Base-by-base conservation (phyloP, 2,797 vertebrate genomes). In the Gadopsis bispinosus region DNA sequence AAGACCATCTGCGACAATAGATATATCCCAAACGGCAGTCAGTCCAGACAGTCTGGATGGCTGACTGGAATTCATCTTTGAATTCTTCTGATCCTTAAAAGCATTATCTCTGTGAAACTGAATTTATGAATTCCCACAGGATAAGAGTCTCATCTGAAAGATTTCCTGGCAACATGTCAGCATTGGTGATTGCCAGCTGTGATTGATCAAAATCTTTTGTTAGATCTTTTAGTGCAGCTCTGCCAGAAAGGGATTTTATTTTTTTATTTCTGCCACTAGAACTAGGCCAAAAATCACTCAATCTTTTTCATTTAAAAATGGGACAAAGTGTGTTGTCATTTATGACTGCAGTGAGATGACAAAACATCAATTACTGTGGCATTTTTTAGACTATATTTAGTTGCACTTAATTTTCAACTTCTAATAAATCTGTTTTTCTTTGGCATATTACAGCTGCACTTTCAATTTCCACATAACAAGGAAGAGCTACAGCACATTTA, bases 1-100 rank as follows among this genome's bases (percentile, higher is more conserved):
- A 58, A 83, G 64, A 80, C 79, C 80, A 69, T 88, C 79, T 83
- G 79, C 89, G 76, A 86, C 87, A 69, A 75, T 73, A 84, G 41
- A 81, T 71, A 48, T 35, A 77, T 69, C 59, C 62, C 26, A 59
- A 80, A 80, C 35, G 20, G 53, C 69, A 79, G 59, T 85, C 47
- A 54, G 63, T 65, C 60, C 69, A 79, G 59, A 86, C 47, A 54
- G 63, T 65, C 60, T 63, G 77, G 60, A 68, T 59, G 79, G 82
- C 83, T 85, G 85, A 85, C 70, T 71, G 45, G 43, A 81, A 59
- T 69, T 75, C 54, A 73, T 80, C 82, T 80, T 68, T 51, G 37
- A 68, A 63, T 35, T 74, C 20, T 78, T 87, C 86, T 87, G 81
- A 88, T 85, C 65, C 78, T 75, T 60, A 79, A 87, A 88, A 72